A percentile compares a stretch with the other conserved stretches of the same genome.
These are phyloP conservation scores for Beroe ovata DNA, from an alignment of 37 sponge, comb jelly and placozoan species.

Conservation along the genomic window DNA sequence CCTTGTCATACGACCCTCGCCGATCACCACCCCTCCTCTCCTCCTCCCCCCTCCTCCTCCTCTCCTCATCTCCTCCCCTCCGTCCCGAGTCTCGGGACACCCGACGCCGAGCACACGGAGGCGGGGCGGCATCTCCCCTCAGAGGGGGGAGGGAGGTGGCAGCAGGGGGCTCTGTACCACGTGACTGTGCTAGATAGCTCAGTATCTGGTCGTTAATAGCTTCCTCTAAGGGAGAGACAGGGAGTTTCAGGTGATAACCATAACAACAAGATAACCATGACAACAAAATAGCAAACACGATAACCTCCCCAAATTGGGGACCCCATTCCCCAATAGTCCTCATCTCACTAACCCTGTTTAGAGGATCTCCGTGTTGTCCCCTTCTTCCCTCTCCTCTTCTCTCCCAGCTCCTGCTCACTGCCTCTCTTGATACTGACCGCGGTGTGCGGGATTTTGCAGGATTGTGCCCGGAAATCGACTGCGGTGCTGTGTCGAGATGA, in stretches of 20 bases:
- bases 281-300: too few species aligned
- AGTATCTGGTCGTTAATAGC: conserved; percentile 11
- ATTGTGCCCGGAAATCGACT: neutral
- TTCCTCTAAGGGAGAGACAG: neutral
- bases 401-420: neutral
- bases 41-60: neutral
- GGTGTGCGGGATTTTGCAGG: neutral
- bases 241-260: too few species aligned
- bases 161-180: neutral
- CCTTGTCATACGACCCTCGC: neutral
- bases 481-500: neutral
- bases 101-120: neutral
- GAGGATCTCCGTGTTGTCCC: neutral
- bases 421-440: neutral
- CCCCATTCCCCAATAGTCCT: too few species aligned
- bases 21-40: neutral
- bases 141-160: neutral
- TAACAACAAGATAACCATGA: too few species aligned
- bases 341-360: too few species aligned
- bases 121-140: neutral
- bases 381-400: neutral
- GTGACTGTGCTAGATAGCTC: neutral
- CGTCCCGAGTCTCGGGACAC: neutral
- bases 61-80: neutral
- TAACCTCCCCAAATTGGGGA: too few species aligned